Percentiles rank a stretch among this genome's conserved stretches.
These are phyloP conservation scores for Oplegnathus fasciatus DNA, from an alignment of 2,113 vertebrate species.

Conservation along the genomic window DNA sequence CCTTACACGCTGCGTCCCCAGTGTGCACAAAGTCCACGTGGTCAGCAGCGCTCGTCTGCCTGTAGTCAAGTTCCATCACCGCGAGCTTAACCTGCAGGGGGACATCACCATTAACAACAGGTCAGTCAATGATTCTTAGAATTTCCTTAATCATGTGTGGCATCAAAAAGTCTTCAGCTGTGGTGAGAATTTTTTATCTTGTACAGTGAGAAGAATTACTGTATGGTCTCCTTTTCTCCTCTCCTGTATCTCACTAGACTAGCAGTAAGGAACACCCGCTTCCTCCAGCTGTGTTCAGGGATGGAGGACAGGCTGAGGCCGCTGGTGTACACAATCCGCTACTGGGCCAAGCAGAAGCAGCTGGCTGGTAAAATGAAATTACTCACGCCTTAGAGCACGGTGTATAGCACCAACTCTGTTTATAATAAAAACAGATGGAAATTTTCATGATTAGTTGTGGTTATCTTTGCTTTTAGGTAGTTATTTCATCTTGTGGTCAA, in stretches of 20 bases:
- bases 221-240: not conserved
- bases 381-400: not conserved
- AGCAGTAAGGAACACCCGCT: conserved; percentile 92
- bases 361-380: conserved; percentile 86
- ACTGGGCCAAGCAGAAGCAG: conserved; percentile 91
- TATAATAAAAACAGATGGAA: not conserved
- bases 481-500: conserved; percentile 38
- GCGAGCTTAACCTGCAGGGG: conserved; percentile 89
- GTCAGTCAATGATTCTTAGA: conserved; percentile 64
- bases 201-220: not conserved
- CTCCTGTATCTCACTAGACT: conserved; percentile 78
- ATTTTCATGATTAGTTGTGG: not conserved
- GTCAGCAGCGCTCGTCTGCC: conserved; percentile 90
- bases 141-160: not conserved
- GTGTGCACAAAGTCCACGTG: conserved; percentile 89
- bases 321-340: conserved; percentile 88
- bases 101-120: conserved; percentile 94
- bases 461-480: not conserved
- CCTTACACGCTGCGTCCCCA: conserved; percentile 91
- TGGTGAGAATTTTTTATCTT: not conserved
- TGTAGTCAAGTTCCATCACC: conserved; percentile 92
- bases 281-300: conserved; percentile 89
- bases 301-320: conserved; percentile 89
- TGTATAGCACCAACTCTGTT: not conserved
- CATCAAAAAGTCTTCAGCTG: not conserved